phyloP scores from a whole-genome alignment of 2,797 vertebrate species.

The Chaunax sp. region DNA sequence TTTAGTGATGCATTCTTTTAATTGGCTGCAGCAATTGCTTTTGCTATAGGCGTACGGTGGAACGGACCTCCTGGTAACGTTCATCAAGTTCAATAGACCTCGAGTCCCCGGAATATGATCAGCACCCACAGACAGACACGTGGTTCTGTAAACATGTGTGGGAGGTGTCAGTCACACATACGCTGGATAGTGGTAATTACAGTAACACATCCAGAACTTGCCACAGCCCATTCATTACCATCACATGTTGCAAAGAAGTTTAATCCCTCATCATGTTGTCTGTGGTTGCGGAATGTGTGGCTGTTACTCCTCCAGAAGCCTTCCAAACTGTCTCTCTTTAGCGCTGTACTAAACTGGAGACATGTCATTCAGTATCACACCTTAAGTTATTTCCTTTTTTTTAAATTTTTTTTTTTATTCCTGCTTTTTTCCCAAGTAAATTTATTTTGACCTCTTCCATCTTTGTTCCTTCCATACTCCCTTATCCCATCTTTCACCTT shows the following conservation, averaged over 20 bases:
- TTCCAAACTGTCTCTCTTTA: slow-evolving; percentile 63
- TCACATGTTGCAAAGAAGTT: slow-evolving; percentile 79
- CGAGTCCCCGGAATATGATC: slow-evolving; percentile 31
- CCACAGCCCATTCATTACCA: slow-evolving; percentile 79
- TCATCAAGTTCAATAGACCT: slow-evolving; percentile 30
- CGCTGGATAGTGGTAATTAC: slow-evolving; percentile 66
- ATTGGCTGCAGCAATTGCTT: slow-evolving; percentile 66
- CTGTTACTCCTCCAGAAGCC: slow-evolving; percentile 73
- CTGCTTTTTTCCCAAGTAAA: slow-evolving; percentile 34
- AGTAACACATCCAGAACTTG: slow-evolving; percentile 69
- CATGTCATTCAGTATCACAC: slow-evolving; percentile 44
- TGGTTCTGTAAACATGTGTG: slow-evolving; percentile 48
- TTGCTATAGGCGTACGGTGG: slow-evolving; percentile 43
- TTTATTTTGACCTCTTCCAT: slow-evolving; percentile 71
- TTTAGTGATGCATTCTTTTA: slow-evolving; percentile 69
- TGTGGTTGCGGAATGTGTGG: slow-evolving; percentile 73
- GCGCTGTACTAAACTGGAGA: slow-evolving; percentile 44
- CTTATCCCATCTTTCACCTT: slow-evolving; percentile 60
- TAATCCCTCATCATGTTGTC: slow-evolving; percentile 79
- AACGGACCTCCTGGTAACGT: slow-evolving; percentile 19
- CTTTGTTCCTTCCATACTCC: slow-evolving; percentile 60
- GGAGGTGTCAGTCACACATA: slow-evolving; percentile 68
- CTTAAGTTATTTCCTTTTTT: slow-evolving; percentile 46
- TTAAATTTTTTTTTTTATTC: slow-evolving; percentile 28
- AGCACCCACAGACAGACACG: slow-evolving; percentile 35